phyloP scores from a whole-genome alignment of 1,140 invertebrate genomes.

The Plutomurus gul region DNA sequence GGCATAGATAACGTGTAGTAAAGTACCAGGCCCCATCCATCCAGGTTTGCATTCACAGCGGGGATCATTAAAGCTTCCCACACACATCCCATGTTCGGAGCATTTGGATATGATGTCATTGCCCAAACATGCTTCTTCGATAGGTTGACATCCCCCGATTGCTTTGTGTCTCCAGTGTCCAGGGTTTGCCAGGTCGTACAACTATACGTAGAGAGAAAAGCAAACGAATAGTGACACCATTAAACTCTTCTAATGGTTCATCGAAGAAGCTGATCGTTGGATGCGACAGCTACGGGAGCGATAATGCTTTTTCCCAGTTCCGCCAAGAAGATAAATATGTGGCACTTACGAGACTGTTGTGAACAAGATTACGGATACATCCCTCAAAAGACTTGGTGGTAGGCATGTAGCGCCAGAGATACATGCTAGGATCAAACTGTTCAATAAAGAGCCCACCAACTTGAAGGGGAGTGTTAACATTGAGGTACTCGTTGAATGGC shows the following conservation, averaged over 20 bases:
- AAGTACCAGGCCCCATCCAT: too few relatives aligned
- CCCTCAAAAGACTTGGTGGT: conserved; percentile 79
- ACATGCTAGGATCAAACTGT: conserved; percentile 81
- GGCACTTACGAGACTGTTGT: conserved; percentile 84
- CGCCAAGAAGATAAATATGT: not conserved
- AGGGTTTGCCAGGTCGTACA: conserved; percentile 89
- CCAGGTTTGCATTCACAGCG: conserved; percentile 67
- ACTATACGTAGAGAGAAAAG: conserved; percentile 57
- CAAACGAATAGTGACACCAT: conserved; percentile 2
- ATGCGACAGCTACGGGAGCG: not conserved
- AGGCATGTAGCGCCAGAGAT: conserved; percentile 84
- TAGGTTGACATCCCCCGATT: conserved; percentile 80
- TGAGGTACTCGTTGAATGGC: conserved; percentile 94
- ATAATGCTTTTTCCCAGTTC: not conserved
- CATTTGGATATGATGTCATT: conserved; percentile 78
- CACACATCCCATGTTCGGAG: conserved; percentile 89
- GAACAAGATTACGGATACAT: conserved; percentile 91
- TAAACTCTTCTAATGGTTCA: conserved; percentile 12
- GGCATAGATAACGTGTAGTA: too few relatives aligned
- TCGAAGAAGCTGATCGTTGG: not conserved
- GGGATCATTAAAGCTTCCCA: conserved; percentile 83
- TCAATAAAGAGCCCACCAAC: conserved; percentile 87
- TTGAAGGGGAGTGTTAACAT: conserved; percentile 93
- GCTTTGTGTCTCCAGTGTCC: conserved; percentile 79
- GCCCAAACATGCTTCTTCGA: conserved; percentile 80